These are phyloP conservation scores for Dendrocincla fuliginosa DNA, from an alignment of 2,797 vertebrate species.

Conservation along the genomic window DNA sequence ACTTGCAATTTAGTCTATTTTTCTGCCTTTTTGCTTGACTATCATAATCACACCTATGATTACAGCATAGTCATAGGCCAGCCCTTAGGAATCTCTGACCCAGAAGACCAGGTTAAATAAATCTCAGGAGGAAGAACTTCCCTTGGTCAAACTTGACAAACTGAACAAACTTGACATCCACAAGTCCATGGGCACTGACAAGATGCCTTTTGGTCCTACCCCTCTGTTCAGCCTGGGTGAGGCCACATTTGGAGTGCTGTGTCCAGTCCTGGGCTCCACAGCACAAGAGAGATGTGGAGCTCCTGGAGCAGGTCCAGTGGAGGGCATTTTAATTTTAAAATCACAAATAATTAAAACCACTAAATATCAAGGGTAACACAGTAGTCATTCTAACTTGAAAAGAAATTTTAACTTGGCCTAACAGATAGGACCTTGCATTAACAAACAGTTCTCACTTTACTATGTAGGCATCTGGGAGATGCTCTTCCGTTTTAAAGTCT, in stretches of 20 bases:
- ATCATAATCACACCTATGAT: neutral
- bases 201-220: no score
- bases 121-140: neutral
- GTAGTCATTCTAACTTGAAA: neutral
- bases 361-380: neutral
- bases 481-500: neutral
- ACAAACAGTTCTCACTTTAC: neutral
- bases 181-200: no score
- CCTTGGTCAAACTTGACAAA: neutral
- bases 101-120: neutral
- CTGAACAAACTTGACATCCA: neutral
- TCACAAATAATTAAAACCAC: neutral
- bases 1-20: neutral
- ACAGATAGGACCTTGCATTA: neutral
- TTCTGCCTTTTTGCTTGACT: neutral
- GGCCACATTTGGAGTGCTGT: fast-evolving
- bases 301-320: fast-evolving
- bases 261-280: neutral
- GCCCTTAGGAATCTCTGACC: neutral
- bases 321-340: neutral
- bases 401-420: neutral
- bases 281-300: neutral
- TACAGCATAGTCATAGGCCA: neutral
- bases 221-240: neutral
- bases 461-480: neutral